Evolutionary conservation across 2,888 invertebrate genomes (phyloP), one percentile per base, ranked within the genome.

Genomic region (Xestia c-nigrum): DNA sequence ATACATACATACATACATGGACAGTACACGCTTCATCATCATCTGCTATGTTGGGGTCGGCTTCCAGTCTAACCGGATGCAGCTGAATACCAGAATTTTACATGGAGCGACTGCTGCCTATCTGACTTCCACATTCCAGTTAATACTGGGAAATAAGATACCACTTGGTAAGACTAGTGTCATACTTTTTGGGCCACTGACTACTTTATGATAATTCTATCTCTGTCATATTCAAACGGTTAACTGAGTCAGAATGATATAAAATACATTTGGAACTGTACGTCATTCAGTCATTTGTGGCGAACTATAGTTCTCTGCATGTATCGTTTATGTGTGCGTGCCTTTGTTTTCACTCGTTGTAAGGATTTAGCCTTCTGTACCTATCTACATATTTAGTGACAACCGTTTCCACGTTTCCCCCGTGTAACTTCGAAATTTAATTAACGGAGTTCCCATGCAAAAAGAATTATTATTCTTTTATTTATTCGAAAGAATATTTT

Each of bases 381-480:
- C 9, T 46, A 21, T 43, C 5, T 21, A 21, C 4, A n/a, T 43
- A 38, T 80, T 46, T 52, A 38, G 14, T 77, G 59, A 80, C 43
- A 75, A n/a, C 24, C 43, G 40, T 83, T 75, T 75, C 19, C 74
- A 72, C 59, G 66, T 67, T 76, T 59, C 38, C 55, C 63, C 46
- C 47, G 66, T 76, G 64, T 75, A 66, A 78, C 75, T 85, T 65
- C 38, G 64, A 67, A 79, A 78, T 84, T 83, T 78, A 84, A 86
- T 86, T 85, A 84, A 75, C 72, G 43, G 66, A 83, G 61, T 78
- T 83, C 31, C 64, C 46, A 50, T 70, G 55, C 40, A 61, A 68
- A 68, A 73, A n/a, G 21, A 68, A 52, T 83, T 24, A 72, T 75
- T 67, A 59, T 85, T 85, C 67, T 74, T 74, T 83, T 85, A 64